Base-by-base conservation (phyloP, 2,797 vertebrate species). In the Malacoraja senta region DNA sequence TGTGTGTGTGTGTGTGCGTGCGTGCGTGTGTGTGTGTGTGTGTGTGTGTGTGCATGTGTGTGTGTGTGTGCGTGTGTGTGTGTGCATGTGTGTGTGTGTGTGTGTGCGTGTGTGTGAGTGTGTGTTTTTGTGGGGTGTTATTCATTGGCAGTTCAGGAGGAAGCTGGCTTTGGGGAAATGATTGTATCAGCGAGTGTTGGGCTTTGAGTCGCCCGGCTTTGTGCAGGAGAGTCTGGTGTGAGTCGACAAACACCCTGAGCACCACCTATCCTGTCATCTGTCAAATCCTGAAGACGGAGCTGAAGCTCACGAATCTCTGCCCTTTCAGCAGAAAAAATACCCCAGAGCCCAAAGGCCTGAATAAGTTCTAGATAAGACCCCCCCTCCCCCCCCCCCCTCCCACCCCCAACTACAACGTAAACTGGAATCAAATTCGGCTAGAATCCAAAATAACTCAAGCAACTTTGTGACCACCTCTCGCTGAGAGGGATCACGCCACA, bases 181-280 rank as follows among this genome's bases (percentile, higher is more conserved):
- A 95, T 95, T 94, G 94, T 32, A 95, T 96, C 94, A 93, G 94
- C 95, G 95, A 95, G 93, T 96, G 96, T 97, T 95, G 96, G 96
- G 96, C 95, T 95, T 78, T 95, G 96, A 97, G 97, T 97, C 97
- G 96, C 95, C 96, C 95, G 95, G 95, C 95, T 97, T 97, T 97
- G 95, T 96, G 96, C 97, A 96, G 94, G 94, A 94, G 95, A 96
- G 92, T 96, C 95, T 97, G 97, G 97, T 97, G 95, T 97, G 97
- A 98, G 97, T 97, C 96, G 96, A 94, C 95, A 81, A 76, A 95
- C 0, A 26, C 95, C 96, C 95, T 95, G 94, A 95, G 95, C 95
- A 95, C 95, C 97, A 98, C 97, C 98, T 99, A 98, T 98, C 97
- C 95, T 93, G 95, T 96, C 96, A 97, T 99, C 97, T 96, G 97